Conservation (phyloP, 1,140 invertebrate species). For the Brachionus koreanus region DNA sequence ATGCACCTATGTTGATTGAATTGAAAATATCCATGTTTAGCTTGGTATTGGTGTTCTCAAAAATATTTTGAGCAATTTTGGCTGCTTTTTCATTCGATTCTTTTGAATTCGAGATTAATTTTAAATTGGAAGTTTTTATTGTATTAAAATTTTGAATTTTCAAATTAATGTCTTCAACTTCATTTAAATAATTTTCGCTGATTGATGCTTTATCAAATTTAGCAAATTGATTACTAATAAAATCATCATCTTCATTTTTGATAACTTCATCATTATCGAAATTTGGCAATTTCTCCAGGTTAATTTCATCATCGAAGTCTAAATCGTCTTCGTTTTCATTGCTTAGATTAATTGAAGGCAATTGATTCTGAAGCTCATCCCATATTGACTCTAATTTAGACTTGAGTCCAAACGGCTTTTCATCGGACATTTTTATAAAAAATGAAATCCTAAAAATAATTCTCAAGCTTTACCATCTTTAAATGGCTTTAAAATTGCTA, state of each 20-base stretch:
- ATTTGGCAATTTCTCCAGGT: background rate
- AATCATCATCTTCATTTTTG: background rate
- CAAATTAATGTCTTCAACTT: background rate
- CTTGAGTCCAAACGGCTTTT: background rate
- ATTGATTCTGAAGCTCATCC: slow-evolving; percentile 2
- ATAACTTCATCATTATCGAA: background rate
- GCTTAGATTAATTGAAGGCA: background rate
- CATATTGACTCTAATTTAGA: slow-evolving; percentile 16
- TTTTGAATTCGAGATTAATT: background rate
- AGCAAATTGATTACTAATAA: background rate
- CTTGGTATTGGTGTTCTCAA: slow-evolving; percentile 3
- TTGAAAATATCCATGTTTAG: slow-evolving; percentile 34
- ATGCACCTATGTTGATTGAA: background rate
- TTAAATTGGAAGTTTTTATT: slow-evolving; percentile 1
- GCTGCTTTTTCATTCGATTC: background rate
- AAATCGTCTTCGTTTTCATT: background rate
- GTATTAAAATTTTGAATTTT: slow-evolving; percentile 20
- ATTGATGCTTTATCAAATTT: background rate
- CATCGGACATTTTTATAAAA: background rate
- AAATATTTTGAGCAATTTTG: background rate
- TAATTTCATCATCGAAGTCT: background rate
- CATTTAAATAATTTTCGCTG: slow-evolving; percentile 2
- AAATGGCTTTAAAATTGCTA: background rate
- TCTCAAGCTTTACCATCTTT: background rate
- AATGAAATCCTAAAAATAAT: background rate